A percentile compares a stretch with the other conserved stretches of the same genome.
These are phyloP conservation scores for Ranitomeya variabilis DNA, from an alignment of 2,113 vertebrate genomes.

Conservation along the genomic window DNA sequence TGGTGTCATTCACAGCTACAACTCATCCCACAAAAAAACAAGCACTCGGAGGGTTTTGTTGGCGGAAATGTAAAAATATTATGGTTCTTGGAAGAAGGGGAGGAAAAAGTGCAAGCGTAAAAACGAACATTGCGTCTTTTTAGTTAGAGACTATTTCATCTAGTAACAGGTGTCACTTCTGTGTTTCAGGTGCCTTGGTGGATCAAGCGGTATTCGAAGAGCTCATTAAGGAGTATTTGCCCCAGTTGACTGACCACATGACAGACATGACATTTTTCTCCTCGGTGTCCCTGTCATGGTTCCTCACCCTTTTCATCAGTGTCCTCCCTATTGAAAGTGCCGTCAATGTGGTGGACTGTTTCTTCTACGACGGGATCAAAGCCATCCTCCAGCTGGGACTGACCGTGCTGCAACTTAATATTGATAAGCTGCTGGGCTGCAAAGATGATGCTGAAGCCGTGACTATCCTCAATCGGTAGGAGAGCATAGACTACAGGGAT, in stretches of 20 bases:
- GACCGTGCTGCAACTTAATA: constrained; percentile 91
- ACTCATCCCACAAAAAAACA: no score
- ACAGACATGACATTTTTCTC: constrained; percentile 97
- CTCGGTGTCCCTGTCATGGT: constrained; percentile 96
- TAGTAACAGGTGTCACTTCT: neutral
- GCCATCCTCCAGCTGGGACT: constrained; percentile 93
- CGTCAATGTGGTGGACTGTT: constrained; percentile 96
- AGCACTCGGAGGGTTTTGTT: no score
- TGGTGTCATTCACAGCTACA: no score
- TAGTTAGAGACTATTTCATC: neutral
- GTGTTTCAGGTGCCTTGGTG: constrained; percentile 87
- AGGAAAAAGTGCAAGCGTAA: no score
- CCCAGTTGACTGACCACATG: constrained; percentile 95
- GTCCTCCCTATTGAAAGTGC: constrained; percentile 95
- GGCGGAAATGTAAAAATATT: no score
- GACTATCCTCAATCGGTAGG: constrained; percentile 92
- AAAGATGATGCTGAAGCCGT: constrained; percentile 94
- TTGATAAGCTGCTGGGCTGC: constrained; percentile 89
- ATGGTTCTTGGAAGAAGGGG: no score
- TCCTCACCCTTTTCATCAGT: constrained; percentile 97
- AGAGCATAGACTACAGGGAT: neutral
- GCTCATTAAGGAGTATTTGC: constrained; percentile 89
- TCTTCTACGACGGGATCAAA: constrained; percentile 95
- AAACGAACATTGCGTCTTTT: no score
- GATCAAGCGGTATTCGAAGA: constrained; percentile 99